These are phyloP conservation scores for Kryptolebias marmoratus DNA, from an alignment of 2,113 vertebrate species.

Conservation along the genomic window DNA sequence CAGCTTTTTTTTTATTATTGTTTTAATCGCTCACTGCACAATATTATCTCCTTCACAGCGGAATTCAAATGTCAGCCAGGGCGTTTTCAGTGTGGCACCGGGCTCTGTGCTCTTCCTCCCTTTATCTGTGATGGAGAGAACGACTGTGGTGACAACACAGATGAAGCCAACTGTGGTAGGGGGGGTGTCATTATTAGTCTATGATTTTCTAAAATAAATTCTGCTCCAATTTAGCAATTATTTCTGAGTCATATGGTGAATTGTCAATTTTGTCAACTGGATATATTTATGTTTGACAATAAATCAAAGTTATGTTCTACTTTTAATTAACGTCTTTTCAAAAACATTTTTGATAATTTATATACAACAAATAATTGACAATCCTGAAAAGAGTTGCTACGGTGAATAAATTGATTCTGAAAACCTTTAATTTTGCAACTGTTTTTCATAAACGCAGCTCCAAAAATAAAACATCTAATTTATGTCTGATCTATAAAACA, in stretches of 20 bases:
- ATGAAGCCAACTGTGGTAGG: constrained; percentile 96
- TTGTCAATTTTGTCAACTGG: too few relatives aligned
- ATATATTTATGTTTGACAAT: too few relatives aligned
- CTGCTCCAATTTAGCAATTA: too few relatives aligned
- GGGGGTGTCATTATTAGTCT: not conserved
- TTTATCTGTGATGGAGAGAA: constrained; percentile 99
- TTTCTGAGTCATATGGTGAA: too few relatives aligned
- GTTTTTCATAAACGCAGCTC: not conserved
- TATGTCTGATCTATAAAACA: not conserved
- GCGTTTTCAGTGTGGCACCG: constrained; percentile 96
- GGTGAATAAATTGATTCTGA: too few relatives aligned
- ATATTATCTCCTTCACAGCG: constrained; percentile 78
- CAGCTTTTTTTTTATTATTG: not conserved
- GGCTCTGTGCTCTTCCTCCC: constrained; percentile 95
- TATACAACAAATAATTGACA: too few relatives aligned
- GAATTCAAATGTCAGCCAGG: constrained; percentile 98
- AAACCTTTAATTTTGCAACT: too few relatives aligned
- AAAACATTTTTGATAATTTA: too few relatives aligned
- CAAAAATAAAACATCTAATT: not conserved
- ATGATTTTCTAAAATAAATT: not conserved
- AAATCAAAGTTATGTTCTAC: too few relatives aligned
- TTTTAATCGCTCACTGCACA: not conserved
- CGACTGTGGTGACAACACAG: constrained; percentile 97
- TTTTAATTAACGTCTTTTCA: too few relatives aligned
- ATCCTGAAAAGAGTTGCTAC: too few relatives aligned